These are phyloP conservation scores for Hemicentrotus pulcherrimus DNA, from an alignment of 35 echinoderm and acorn worm species.

Conservation along the genomic window DNA sequence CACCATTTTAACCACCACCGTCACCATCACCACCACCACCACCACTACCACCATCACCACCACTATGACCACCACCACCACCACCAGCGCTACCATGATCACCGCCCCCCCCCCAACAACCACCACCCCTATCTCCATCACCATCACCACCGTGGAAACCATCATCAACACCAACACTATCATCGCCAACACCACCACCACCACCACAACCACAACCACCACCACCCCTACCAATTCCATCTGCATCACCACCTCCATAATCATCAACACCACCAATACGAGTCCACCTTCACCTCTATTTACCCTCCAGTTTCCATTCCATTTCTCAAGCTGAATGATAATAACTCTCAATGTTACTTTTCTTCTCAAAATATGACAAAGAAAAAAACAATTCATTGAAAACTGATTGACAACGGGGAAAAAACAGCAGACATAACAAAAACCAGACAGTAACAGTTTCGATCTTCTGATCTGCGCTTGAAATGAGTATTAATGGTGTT, in stretches of 20 bases:
- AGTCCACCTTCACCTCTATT: background rate
- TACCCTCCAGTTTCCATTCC: background rate
- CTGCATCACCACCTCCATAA: no score
- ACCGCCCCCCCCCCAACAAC: no score
- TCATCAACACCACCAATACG: no score
- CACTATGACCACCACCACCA: background rate
- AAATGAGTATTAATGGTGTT: slow-evolving; percentile 35
- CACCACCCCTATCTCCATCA: background rate
- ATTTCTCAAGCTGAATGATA: background rate
- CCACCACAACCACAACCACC: background rate
- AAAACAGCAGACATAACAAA: background rate
- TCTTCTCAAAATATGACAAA: background rate
- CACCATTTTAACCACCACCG: background rate
- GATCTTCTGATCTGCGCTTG: background rate
- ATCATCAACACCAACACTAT: background rate
- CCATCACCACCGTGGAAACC: background rate
- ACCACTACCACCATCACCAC: background rate
- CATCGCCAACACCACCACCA: background rate
- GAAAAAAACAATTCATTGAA: background rate
- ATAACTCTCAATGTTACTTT: background rate
- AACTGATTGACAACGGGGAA: background rate
- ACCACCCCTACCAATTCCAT: background rate
- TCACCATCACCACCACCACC: background rate
- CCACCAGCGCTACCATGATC: no score
- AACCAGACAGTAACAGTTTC: background rate